Evolutionary conservation across 1,140 invertebrate species (phyloP), one percentile per base, ranked within the genome.

Genomic region (Tetraneura akinire): DNA sequence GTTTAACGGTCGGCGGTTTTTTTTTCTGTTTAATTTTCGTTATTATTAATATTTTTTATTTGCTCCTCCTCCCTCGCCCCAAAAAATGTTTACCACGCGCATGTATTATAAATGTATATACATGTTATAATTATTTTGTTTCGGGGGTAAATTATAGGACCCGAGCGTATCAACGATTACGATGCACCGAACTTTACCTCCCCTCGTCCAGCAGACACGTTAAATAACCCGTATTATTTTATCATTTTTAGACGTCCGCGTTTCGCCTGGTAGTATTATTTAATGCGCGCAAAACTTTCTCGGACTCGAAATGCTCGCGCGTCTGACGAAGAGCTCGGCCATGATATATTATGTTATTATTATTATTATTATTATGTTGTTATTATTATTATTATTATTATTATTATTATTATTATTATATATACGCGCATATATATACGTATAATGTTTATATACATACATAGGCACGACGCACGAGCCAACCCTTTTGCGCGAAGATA

Each of bases 121-220:
- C n/a, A n/a, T n/a, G n/a, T n/a, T n/a, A n/a, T n/a, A n/a, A 51
- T 76, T 57, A 76, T 76, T 76, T 55, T 45, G 51, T 55, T 76
- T 76, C 26, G 53, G 32, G 53, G 32, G 73, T 76, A 76, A 76
- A 76, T 76, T 76, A 76, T 76, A 76, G 73, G 49, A 42, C 73
- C 73, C 73, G 51, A 57, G 73, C 57, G 73, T 76, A 76, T 76
- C 73, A 76, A 76, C 73, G 53, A 76, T 76, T 68, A 68, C 66
- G 66, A 68, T 13, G 66, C 42, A 68, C 42, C 37, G 37, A 68
- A 47, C 66, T 68, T 68, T 26, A 45, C 66, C 66, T 3, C 32
- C 66, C 16, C 11, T 23, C 21, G 16, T n/a, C 9, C 66, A n/a
- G 14, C 66, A 11, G 21, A 45, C 42, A 26, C 66, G 66, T 68